These are phyloP conservation scores for Zootermopsis nevadensis DNA, from an alignment of 2,888 invertebrate genomes.

Conservation along the genomic window DNA sequence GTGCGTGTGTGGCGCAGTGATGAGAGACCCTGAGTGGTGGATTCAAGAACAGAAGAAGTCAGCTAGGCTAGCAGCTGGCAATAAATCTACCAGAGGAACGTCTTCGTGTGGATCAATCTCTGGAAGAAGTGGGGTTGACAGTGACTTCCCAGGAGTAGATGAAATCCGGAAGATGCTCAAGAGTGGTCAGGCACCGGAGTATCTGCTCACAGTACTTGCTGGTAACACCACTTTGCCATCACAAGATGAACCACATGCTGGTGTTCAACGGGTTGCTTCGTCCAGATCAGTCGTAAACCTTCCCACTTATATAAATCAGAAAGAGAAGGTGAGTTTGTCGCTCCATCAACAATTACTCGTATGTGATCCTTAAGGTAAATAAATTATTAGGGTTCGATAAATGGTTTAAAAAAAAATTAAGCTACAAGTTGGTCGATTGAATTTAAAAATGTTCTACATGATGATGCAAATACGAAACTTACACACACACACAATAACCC, in stretches of 20 bases:
- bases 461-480: no score
- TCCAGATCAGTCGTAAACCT: conserved; percentile 76
- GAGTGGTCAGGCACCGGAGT: conserved; percentile 75
- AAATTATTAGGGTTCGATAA: no score
- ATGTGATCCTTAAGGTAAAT: no score
- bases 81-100: conserved; percentile 64
- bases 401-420: no score
- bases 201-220: conserved; percentile 71
- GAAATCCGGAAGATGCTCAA: conserved; percentile 77
- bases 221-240: conserved; percentile 64
- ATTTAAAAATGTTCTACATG: no score
- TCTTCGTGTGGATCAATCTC: conserved; percentile 66
- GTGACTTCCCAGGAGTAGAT: conserved; percentile 73
- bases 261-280: conserved; percentile 54
- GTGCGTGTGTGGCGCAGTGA: conserved; percentile 86
- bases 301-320: conserved; percentile 78
- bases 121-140: conserved; percentile 65
- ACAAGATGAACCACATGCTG: conserved; percentile 59
- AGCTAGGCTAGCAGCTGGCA: conserved; percentile 56
- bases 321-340: conserved; percentile 69
- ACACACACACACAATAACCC: no score
- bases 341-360: background rate
- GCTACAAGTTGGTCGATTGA: no score
- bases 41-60: conserved; percentile 67
- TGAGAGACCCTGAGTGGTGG: conserved; percentile 91